Percentiles rank a stretch among this genome's conserved stretches.
Conservation (phyloP, 2,888 invertebrate genomes). For the Drepanosiphum platanoidis region DNA sequence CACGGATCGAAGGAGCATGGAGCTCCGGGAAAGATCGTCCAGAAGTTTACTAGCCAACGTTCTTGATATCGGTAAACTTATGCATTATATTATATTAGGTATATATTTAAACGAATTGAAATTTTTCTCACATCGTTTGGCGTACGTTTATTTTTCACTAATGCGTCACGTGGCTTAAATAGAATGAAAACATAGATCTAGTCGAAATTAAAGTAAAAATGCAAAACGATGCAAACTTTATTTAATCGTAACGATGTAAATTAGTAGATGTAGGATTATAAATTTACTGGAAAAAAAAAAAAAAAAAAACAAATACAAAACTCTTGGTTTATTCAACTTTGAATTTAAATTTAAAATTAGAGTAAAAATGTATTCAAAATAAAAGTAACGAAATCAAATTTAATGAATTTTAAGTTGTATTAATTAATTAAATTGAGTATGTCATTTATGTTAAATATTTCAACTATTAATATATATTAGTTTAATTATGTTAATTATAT, state of each 20-base stretch:
- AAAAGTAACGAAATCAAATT: background rate
- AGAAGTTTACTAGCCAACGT: slow-evolving; percentile 94
- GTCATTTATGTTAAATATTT: too few relatives aligned
- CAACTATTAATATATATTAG: too few relatives aligned
- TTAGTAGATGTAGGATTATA: background rate
- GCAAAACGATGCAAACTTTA: background rate
- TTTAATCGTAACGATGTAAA: background rate
- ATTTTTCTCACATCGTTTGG: background rate
- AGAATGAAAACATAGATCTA: background rate
- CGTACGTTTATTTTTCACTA: background rate
- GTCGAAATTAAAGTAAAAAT: background rate
- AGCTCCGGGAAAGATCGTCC: slow-evolving; percentile 92
- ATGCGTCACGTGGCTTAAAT: background rate
- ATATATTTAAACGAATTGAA: background rate
- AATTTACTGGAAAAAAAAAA: background rate
- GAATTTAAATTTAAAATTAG: background rate
- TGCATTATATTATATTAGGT: too few relatives aligned
- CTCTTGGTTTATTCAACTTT: background rate
- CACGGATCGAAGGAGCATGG: slow-evolving; percentile 69
- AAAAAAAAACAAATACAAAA: too few relatives aligned
- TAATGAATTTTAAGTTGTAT: background rate
- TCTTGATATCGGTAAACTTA: slow-evolving; percentile 89
- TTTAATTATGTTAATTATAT: too few relatives aligned
- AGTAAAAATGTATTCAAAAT: background rate
- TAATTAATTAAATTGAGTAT: background rate